Conservation (phyloP, 1,140 invertebrate genomes). For the Sminthurides bifidus region DNA sequence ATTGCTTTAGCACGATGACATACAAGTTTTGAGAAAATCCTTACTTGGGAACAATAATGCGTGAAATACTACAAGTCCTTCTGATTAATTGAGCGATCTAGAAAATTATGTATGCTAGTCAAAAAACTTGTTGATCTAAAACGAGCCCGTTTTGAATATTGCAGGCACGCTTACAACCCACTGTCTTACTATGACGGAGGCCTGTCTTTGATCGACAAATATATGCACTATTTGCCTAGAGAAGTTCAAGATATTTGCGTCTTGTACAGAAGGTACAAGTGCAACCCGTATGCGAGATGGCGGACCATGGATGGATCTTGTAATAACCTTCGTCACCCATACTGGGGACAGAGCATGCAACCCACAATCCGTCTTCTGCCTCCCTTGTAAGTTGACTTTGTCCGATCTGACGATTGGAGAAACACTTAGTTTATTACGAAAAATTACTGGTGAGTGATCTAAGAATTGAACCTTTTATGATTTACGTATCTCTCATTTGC, state of each 20-base stretch:
- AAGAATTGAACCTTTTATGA: neutral
- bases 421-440: neutral
- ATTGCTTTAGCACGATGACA: neutral
- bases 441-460: neutral
- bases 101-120: too few relatives aligned
- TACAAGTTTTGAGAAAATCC: neutral
- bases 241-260: constrained; percentile 16
- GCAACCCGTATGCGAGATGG: constrained; percentile 38
- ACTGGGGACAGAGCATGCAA: constrained; percentile 40
- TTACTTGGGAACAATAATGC: neutral
- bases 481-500: neutral
- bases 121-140: neutral
- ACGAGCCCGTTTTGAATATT: constrained; percentile 3
- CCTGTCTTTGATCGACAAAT: constrained; percentile 6
- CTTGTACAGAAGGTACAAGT: constrained; percentile 17
- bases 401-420: neutral
- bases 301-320: constrained; percentile 58
- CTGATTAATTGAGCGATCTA: too few relatives aligned
- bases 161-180: constrained; percentile 29
- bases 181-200: constrained; percentile 12
- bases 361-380: constrained; percentile 36
- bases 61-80: too few relatives aligned
- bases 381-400: constrained; percentile 26
- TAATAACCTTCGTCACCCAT: constrained; percentile 50
- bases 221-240: constrained; percentile 15